These are phyloP conservation scores for Taxidea taxus DNA, from an alignment of 2,113 vertebrate genomes.

Conservation along the genomic window DNA sequence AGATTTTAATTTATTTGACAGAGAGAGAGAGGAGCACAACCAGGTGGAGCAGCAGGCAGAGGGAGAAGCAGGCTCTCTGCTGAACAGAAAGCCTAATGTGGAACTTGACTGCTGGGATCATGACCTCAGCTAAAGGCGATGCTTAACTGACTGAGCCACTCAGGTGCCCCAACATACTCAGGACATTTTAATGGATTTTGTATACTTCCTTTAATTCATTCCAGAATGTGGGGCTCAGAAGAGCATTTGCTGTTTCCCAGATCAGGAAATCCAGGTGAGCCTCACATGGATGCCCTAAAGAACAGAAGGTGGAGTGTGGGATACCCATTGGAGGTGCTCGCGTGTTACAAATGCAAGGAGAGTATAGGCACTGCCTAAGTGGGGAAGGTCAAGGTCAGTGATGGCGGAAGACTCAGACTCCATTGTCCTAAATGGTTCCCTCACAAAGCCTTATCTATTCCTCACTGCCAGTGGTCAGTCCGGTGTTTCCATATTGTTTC, in stretches of 20 bases:
- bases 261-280: neutral
- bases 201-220: neutral
- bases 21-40: too few species aligned
- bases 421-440: neutral
- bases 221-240: neutral
- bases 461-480: rapidly evolving
- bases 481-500: rapidly evolving
- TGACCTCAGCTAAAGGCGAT: too few species aligned
- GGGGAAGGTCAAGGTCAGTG: neutral
- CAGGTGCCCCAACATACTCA: neutral
- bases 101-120: too few species aligned
- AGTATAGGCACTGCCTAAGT: rapidly evolving
- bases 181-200: neutral
- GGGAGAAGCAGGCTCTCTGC: too few species aligned
- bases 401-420: rapidly evolving
- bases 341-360: neutral
- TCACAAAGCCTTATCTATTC: neutral
- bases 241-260: neutral
- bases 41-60: too few species aligned
- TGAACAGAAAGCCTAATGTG: too few species aligned
- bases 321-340: rapidly evolving
- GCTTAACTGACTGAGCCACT: too few species aligned
- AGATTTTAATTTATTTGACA: too few species aligned
- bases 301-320: rapidly evolving
- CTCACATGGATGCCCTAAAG: neutral